Evolutionary conservation across 64 coral and sea anemone species (phyloP).

Genomic region (Acropora tenuis): DNA sequence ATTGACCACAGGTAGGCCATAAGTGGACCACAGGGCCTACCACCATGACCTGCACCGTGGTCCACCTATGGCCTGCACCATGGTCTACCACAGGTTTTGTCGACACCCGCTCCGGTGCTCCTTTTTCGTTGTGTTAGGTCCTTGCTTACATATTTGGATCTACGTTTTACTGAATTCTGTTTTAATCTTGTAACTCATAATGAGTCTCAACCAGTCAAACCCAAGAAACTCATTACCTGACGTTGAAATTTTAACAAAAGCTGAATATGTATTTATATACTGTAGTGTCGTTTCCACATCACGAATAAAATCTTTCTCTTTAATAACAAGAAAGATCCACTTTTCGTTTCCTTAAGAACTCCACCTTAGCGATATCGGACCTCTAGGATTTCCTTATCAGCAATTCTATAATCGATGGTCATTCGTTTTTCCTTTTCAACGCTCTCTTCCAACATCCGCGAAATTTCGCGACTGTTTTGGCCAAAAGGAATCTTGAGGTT

Average conservation of each 20-base stretch:
- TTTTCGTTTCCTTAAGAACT: background rate
- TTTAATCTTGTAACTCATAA: too few species aligned
- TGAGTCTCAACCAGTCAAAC: background rate
- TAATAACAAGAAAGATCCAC: background rate
- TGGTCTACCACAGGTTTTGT: too few species aligned
- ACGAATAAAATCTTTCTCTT: too few species aligned
- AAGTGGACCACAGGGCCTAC: too few species aligned
- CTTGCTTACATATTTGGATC: background rate
- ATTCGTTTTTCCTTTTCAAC: conserved; percentile 53
- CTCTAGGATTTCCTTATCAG: conserved; percentile 52
- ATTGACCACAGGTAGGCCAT: too few species aligned
- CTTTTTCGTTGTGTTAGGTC: too few species aligned
- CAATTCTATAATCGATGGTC: conserved; percentile 73
- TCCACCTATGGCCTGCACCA: too few species aligned
- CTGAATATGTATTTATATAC: too few species aligned
- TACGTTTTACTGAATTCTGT: background rate
- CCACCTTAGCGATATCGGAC: background rate
- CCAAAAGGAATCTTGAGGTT: conserved; percentile 51
- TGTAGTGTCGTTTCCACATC: too few species aligned
- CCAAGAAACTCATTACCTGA: background rate
- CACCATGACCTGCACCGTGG: too few species aligned
- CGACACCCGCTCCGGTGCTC: too few species aligned
- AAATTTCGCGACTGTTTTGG: conserved; percentile 33
- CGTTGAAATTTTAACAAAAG: too few species aligned
- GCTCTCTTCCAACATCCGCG: conserved; percentile 72